Conservation (phyloP, 2,113 vertebrate species). For the Silurus glanis region DNA sequence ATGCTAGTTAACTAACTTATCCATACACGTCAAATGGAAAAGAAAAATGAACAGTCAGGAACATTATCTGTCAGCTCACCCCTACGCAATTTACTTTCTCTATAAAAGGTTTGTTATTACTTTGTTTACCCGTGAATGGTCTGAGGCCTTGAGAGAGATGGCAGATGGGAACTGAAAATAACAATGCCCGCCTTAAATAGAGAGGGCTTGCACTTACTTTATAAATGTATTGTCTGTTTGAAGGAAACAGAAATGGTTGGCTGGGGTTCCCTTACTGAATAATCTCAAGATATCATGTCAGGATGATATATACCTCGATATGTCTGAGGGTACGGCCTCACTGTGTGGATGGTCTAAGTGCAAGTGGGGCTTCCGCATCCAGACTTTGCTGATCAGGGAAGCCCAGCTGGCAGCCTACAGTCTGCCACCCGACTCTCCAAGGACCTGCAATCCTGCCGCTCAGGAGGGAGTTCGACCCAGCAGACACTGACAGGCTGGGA, state of each 20-base stretch:
- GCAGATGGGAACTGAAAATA: conserved; percentile 31
- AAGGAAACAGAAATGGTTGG: conserved; percentile 28
- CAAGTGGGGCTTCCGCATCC: neutral
- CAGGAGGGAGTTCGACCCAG: neutral
- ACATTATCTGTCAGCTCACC: conserved; percentile 8
- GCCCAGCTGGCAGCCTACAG: neutral
- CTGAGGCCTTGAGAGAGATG: conserved; percentile 15
- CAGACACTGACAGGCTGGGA: neutral
- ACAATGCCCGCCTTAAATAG: conserved; percentile 15
- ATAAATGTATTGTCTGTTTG: conserved; percentile 29
- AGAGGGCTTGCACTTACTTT: conserved; percentile 1
- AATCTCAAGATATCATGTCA: conserved; percentile 16
- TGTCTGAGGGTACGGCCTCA: neutral
- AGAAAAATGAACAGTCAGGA: conserved; percentile 20
- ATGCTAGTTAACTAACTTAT: conserved; percentile 15
- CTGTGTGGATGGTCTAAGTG: neutral
- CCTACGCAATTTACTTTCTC: conserved; percentile 24
- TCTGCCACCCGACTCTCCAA: neutral
- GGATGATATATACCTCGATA: conserved; percentile 1
- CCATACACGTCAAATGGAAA: conserved; percentile 20
- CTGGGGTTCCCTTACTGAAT: conserved; percentile 28
- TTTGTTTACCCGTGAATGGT: conserved; percentile 1
- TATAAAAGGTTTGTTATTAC: conserved; percentile 37
- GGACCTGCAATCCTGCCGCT: neutral
- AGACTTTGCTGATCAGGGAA: neutral